phyloP scores from a whole-genome alignment of 2,888 invertebrate species.

The Parascotia fuliginaria region DNA sequence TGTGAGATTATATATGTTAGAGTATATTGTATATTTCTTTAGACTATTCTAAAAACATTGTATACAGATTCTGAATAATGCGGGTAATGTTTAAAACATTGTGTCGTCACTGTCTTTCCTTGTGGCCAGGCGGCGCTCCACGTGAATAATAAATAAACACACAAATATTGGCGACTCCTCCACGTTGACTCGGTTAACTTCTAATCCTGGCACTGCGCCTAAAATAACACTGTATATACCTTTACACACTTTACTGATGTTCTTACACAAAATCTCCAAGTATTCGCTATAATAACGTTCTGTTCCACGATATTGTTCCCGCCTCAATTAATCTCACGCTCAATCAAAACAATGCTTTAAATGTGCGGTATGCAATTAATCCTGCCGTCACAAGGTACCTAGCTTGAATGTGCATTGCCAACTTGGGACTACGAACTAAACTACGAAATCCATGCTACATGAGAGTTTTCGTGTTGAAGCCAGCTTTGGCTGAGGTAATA shows the following conservation, averaged over 20 bases:
- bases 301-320: slow-evolving; percentile 2
- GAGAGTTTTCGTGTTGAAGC: slow-evolving; percentile 26
- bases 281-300: neutral
- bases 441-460: slow-evolving; percentile 31
- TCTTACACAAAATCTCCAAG: neutral
- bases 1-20: too few species aligned
- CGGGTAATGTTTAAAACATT: neutral
- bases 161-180: slow-evolving; percentile 20
- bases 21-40: too few species aligned
- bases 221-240: slow-evolving; percentile 6
- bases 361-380: slow-evolving; percentile 23
- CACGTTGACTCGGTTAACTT: slow-evolving; percentile 11
- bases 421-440: slow-evolving; percentile 13
- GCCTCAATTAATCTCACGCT: slow-evolving; percentile 9
- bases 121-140: slow-evolving; percentile 2
- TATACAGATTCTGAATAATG: slow-evolving; percentile 8
- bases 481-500: slow-evolving; percentile 24
- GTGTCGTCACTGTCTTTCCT: slow-evolving; percentile 15
- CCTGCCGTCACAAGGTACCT: slow-evolving; percentile 4
- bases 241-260: neutral
- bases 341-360: slow-evolving; percentile 23
- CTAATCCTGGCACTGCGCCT: slow-evolving; percentile 1
- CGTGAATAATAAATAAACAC: slow-evolving; percentile 23
- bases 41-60: too few species aligned
- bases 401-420: slow-evolving; percentile 7